Evolutionary conservation across 1,140 invertebrate species (phyloP).

Genomic region (Anadara kagoshimensis): DNA sequence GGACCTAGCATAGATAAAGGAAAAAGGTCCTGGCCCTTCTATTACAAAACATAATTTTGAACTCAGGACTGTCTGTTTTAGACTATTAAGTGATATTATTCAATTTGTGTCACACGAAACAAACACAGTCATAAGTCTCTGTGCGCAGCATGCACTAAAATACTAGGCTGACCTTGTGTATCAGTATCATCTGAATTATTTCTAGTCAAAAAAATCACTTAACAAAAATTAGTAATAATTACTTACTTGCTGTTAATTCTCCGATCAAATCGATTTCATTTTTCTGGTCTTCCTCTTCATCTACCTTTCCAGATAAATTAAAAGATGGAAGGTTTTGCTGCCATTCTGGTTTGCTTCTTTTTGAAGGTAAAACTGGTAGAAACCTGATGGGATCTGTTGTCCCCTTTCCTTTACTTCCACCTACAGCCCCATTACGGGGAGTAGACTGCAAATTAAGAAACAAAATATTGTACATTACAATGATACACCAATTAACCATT

Average conservation of each 20-base stretch:
- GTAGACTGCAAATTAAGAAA: conserved; percentile 30
- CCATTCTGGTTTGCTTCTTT: conserved; percentile 71
- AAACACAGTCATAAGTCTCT: no score
- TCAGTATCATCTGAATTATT: no score
- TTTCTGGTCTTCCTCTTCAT: conserved; percentile 50
- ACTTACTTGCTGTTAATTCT: conserved; percentile 70
- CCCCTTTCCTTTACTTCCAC: conserved; percentile 68
- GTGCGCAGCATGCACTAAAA: no score
- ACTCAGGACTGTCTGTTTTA: no score
- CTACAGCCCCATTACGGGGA: conserved; percentile 17
- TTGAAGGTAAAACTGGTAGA: conserved; percentile 71
- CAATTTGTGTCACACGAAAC: no score
- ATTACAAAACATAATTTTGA: no score
- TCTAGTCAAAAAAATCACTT: no score
- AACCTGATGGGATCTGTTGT: conserved; percentile 70
- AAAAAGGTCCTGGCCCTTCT: no score
- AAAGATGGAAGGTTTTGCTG: conserved; percentile 67
- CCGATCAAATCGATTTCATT: conserved; percentile 65
- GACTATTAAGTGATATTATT: no score
- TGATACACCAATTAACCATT: not conserved
- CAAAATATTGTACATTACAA: conserved; percentile 13
- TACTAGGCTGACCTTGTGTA: no score
- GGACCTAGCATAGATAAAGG: no score
- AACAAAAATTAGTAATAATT: no score
- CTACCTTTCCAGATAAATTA: conserved; percentile 56